These are phyloP conservation scores for Byasa hedistus DNA, from an alignment of 2,888 invertebrate genomes.

Conservation along the genomic window DNA sequence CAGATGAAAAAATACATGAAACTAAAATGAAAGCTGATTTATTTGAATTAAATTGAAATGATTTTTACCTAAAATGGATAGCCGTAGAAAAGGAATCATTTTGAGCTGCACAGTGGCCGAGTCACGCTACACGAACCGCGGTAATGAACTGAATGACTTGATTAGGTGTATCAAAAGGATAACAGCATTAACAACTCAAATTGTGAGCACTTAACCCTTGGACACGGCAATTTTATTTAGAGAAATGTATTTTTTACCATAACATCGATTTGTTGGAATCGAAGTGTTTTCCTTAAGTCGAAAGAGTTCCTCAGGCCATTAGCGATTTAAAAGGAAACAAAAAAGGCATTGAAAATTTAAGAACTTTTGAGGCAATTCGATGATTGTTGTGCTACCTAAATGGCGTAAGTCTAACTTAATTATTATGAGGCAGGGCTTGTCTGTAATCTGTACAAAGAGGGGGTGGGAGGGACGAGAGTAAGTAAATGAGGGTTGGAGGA, in stretches of 20 bases:
- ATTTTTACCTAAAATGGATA: conserved; percentile 53
- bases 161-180: conserved; percentile 52
- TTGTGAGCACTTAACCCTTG: conserved; percentile 34
- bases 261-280: conserved; percentile 24
- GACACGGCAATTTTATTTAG: conserved; percentile 43
- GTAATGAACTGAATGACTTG: conserved; percentile 63
- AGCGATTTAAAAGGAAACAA: conserved; percentile 14
- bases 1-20: too few relatives aligned
- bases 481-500: conserved; percentile 1
- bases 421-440: conserved; percentile 16
- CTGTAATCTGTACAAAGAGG: conserved; percentile 7
- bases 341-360: conserved; percentile 13
- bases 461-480: background rate
- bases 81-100: conserved; percentile 47
- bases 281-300: conserved; percentile 10
- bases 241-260: conserved; percentile 27
- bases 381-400: conserved; percentile 23
- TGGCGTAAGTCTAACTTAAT: conserved; percentile 17
- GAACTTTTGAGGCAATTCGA: conserved; percentile 21
- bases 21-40: background rate
- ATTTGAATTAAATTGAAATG: conserved; percentile 10
- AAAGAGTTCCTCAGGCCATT: conserved; percentile 13
- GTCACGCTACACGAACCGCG: conserved; percentile 41
- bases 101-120: conserved; percentile 33
- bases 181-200: conserved; percentile 42